Base-by-base conservation (phyloP, 2,888 invertebrate genomes). In the Nymphalis urticae region DNA sequence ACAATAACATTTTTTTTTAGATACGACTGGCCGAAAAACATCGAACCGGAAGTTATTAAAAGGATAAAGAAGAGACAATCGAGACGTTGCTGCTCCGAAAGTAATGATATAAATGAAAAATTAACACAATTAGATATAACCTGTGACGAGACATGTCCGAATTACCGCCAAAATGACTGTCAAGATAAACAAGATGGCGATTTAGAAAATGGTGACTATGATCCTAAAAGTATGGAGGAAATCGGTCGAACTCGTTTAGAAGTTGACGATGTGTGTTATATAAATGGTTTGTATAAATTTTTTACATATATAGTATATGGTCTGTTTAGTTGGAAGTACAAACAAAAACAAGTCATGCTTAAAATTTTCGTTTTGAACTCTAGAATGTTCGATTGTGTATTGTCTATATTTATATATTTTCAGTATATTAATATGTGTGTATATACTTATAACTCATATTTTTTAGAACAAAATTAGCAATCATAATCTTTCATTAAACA, bases 211-310 rank as follows among this genome's bases (percentile, higher is more conserved):
- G 75, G 80, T 0, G 83, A 88, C 48, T 89, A 87, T 36, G 85
- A 90, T 32, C 82, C 85, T 0, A 85, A 88, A 48, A 93, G 93
- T 72, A 94, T 98, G 91, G 87, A 93, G 50, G 95, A 96, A 81
- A 94, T 94, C 17, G 94, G 95, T 0, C 93, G 95, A 72, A 94
- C 93, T 2, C 89, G 90, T n/a, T 90, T 97, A 75, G 91, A 94
- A 47, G 82, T 95, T 0, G 96, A 99, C 80, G 96, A 95, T 70
- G 97, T 98, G 42, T 96, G 97, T 80, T 99, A 99, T 86, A 99
- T 99, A 56, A 98, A 98, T 89, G 98, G 98, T 98, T 85, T 87
- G 89, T 80, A 48, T 58, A 54, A 16, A 10, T 2, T 27, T 24
- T 10, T 4, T 5, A 21, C 16, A 16, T 54, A 54, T 7, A 6